Conservation (phyloP, 2,797 vertebrate genomes). For the Melanotaenia parkinsoni region DNA sequence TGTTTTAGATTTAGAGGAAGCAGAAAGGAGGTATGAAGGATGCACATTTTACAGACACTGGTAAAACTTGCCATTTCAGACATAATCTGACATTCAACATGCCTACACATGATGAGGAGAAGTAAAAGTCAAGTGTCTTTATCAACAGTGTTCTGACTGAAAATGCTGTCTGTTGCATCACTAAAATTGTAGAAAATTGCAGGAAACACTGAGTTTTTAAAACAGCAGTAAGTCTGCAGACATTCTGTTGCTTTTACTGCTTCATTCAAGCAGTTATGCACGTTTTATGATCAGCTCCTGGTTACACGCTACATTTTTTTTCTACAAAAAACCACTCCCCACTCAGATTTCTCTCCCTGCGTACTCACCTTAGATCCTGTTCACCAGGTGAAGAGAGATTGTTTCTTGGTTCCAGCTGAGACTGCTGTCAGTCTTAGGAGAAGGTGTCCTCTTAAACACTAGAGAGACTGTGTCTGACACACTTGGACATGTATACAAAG, state of each 20-base stretch:
- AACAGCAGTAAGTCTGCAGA: neutral
- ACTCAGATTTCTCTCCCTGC: neutral
- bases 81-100: neutral
- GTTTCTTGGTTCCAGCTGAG: conserved; percentile 21
- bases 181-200: neutral
- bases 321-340: neutral
- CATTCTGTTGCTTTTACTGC: neutral
- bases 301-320: neutral
- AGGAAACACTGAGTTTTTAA: neutral
- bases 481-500: neutral
- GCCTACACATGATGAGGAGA: conserved; percentile 1
- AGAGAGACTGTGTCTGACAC: neutral
- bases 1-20: neutral
- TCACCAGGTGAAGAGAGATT: conserved; percentile 22
- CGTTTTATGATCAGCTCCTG: neutral
- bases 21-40: neutral
- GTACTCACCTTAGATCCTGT: conserved; percentile 57
- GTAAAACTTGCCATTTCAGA: neutral
- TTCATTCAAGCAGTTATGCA: neutral
- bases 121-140: neutral
- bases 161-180: neutral
- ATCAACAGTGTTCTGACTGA: neutral
- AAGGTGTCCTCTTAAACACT: conserved; percentile 59
- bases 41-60: neutral
- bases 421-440: conserved; percentile 23